Conservation (phyloP, 2,797 vertebrate species). For the Coilia nasus region DNA sequence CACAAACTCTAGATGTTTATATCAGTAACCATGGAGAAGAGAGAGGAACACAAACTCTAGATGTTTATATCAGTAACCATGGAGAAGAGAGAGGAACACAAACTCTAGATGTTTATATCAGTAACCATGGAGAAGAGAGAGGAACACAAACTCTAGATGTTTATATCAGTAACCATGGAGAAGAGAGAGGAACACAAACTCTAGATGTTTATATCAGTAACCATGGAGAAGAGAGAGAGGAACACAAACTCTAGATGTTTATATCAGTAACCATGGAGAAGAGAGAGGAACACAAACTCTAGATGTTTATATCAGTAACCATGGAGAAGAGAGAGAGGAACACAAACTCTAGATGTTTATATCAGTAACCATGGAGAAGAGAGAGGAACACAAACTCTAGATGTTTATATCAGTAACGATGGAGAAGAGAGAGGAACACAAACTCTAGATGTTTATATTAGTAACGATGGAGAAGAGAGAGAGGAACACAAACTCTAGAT, state of each 20-base stretch:
- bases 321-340: no score
- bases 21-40: not conserved
- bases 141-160: not conserved
- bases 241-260: not conserved
- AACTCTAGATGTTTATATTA: not conserved
- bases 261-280: not conserved
- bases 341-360: not conserved
- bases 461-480: not conserved
- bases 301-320: not conserved
- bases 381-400: not conserved
- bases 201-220: not conserved
- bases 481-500: not conserved
- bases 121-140: not conserved
- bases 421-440: no score
- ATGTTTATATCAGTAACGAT: not conserved
- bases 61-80: not conserved
- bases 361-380: not conserved
- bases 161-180: not conserved
- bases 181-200: no score
- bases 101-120: not conserved
- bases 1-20: not conserved
- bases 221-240: no score
- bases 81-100: no score
- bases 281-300: no score
- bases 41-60: not conserved